Base-by-base conservation (phyloP, 2,797 vertebrate species). In the Huso huso region DNA sequence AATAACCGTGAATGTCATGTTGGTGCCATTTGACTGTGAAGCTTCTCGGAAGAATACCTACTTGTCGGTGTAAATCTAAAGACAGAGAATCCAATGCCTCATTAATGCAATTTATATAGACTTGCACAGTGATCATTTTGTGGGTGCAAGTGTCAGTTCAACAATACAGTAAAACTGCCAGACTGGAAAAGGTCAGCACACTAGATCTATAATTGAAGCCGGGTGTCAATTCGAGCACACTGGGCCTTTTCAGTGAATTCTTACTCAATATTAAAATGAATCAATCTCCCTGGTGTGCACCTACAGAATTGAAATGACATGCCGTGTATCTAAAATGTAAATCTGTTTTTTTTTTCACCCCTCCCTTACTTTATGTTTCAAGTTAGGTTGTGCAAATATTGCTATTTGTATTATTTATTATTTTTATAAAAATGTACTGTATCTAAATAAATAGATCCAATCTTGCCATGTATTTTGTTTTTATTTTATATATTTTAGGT, bases 91-190 rank as follows among this genome's bases (percentile, higher is more conserved):
- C 58, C 63, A 61, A 23, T 12, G 63, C 51, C 66, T 65, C 70
- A 62, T 71, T 71, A 71, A 55, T 48, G 59, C 48, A 61, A 71
- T 71, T 68, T 71, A 55, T 61, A 52, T 53, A 37, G 66, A n/a
- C 50, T 61, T 48, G 18, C 51, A 62, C 7, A 51, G 13, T 10
- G 18, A 23, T 49, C 2, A 6, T 37, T 6, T 15, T 11, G 48
- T 18, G 8, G 57, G 49, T 49, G 50, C 57, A 23, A 23, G 58
- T 49, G 49, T 62, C 18, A 62, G 18, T 37, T 48, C 23, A 8
- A 55, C 66, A 68, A 51, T 50, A 61, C 48, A 10, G 15, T 49
- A 64, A 23, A 68, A 53, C 55, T 58, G 11, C 55, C 55, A 58
- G 55, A 58, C 12, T 6, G 12, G 12, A 49, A 62, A 70, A 66